These are phyloP conservation scores for Hybognathus amarus DNA, from an alignment of 2,797 vertebrate species.

Conservation along the genomic window DNA sequence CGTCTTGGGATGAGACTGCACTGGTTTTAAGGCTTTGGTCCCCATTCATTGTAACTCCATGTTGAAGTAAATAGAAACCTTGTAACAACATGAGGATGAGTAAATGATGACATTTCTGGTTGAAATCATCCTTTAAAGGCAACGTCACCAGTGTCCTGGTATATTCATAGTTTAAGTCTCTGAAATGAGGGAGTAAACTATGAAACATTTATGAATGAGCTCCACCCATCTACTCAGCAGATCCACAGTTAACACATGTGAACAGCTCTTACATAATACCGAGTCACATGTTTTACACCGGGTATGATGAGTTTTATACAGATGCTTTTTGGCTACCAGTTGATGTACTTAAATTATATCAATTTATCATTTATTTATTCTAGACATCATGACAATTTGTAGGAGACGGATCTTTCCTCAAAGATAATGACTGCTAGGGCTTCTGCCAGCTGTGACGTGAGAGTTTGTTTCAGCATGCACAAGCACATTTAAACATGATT, in stretches of 20 bases:
- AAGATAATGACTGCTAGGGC: constrained; percentile 12
- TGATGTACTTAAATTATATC: not conserved
- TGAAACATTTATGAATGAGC: constrained; percentile 14
- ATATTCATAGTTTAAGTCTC: constrained; percentile 22
- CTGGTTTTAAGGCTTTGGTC: not conserved
- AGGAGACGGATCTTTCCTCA: not conserved
- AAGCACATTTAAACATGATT: not conserved
- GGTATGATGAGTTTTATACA: constrained; percentile 24
- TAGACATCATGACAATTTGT: not conserved
- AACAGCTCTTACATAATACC: constrained; percentile 23
- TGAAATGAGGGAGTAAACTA: constrained; percentile 21
- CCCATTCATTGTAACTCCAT: not conserved
- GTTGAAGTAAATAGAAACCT: not conserved
- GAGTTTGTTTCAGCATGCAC: not conserved
- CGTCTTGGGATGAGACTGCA: too few species aligned
- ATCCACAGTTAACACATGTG: constrained; percentile 7
- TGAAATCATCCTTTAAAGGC: constrained; percentile 2
- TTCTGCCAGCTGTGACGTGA: not conserved
- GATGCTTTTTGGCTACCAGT: constrained; percentile 13
- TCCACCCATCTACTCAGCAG: not conserved
- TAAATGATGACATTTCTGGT: not conserved
- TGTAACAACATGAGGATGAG: not conserved
- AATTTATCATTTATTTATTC: not conserved
- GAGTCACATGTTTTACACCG: constrained; percentile 27
- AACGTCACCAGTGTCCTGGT: constrained; percentile 14